phyloP scores from a whole-genome alignment of 2,888 invertebrate species.

The Sialis lutaria region DNA sequence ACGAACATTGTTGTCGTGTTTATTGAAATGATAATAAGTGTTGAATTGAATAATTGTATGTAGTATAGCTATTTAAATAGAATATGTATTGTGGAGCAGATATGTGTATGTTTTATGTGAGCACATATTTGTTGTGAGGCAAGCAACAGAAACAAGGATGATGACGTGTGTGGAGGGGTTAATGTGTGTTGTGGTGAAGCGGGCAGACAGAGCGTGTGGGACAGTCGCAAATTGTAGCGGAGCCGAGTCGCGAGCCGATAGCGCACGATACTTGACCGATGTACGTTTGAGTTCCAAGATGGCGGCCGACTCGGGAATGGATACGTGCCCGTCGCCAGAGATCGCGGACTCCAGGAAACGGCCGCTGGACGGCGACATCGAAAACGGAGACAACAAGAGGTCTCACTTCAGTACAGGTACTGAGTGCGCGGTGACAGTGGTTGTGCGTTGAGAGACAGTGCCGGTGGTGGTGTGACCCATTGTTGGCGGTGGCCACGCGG shows the following conservation, averaged over 20 bases:
- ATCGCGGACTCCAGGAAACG: constrained; percentile 80
- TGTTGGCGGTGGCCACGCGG: too few species aligned
- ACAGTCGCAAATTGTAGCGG: neutral
- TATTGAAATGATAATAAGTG: too few species aligned
- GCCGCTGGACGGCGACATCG: constrained; percentile 72
- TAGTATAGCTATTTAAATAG: too few species aligned
- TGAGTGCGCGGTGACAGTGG: constrained; percentile 18
- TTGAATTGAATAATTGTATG: too few species aligned
- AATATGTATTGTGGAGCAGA: neutral
- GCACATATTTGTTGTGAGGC: neutral
- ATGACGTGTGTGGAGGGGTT: neutral
- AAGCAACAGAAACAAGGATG: neutral
- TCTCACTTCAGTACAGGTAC: constrained; percentile 82
- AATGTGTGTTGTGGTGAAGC: neutral
- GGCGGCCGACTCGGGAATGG: constrained; percentile 88
- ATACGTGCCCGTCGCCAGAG: constrained; percentile 87
- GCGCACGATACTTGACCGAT: constrained; percentile 12
- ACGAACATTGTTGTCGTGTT: neutral
- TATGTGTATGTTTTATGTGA: neutral
- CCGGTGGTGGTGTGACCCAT: too few species aligned
- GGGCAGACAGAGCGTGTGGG: neutral
- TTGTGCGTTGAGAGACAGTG: neutral
- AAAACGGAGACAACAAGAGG: constrained; percentile 77
- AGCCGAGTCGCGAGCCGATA: constrained; percentile 2
- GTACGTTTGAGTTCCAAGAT: constrained; percentile 37